These are phyloP conservation scores for Eulacestoma nigropectus DNA, from an alignment of 2,113 vertebrate genomes.

Conservation along the genomic window DNA sequence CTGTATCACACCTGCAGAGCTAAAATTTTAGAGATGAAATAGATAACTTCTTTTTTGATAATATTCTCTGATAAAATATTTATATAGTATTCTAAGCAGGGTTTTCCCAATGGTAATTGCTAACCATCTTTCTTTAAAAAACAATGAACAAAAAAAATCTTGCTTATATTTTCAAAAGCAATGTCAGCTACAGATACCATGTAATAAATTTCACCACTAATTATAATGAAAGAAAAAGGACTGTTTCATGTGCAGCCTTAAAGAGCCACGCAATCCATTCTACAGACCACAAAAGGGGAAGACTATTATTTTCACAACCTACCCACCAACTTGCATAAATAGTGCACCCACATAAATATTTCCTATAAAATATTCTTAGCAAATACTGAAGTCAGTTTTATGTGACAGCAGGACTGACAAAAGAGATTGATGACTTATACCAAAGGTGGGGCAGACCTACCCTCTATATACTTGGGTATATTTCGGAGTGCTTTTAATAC, in stretches of 20 bases:
- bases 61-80: constrained; percentile 5
- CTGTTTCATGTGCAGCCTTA: not conserved
- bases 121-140: not conserved
- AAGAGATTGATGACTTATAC: not conserved
- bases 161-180: not conserved
- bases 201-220: not conserved
- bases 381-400: not conserved
- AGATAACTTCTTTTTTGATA: not conserved
- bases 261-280: not conserved
- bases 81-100: not conserved
- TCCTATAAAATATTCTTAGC: not conserved
- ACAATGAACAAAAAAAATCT: not conserved
- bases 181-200: not conserved
- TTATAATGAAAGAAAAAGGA: not conserved
- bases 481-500: not conserved
- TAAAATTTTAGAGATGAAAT: not conserved
- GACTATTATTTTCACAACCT: not conserved
- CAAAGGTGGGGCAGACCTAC: not conserved
- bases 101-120: not conserved
- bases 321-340: not conserved
- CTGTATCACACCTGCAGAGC: not conserved
- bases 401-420: not conserved
- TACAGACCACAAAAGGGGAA: not conserved
- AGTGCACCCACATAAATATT: not conserved
- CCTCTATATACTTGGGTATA: not conserved